These are phyloP conservation scores for Gryllus bimaculatus DNA, from an alignment of 1,140 invertebrate species.

Conservation along the genomic window DNA sequence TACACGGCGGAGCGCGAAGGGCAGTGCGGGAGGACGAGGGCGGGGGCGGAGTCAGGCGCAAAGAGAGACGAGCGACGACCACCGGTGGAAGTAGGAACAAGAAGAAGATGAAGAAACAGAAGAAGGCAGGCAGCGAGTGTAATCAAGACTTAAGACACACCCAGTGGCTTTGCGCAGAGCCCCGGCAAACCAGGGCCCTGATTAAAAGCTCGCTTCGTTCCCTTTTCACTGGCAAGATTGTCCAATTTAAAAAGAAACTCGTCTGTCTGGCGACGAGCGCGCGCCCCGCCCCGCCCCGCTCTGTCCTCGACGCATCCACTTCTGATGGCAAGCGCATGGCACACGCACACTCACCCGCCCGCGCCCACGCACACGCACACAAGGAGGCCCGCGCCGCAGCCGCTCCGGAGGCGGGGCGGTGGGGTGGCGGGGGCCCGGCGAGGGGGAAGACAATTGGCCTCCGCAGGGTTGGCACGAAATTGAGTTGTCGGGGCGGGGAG, in stretches of 20 bases:
- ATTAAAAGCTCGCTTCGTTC: background rate
- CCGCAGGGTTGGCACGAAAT: too few relatives aligned
- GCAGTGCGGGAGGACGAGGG: background rate
- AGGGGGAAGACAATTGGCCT: background rate
- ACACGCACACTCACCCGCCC: background rate
- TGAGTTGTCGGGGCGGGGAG: too few relatives aligned
- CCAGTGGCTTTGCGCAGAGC: background rate
- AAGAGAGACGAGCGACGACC: too few relatives aligned
- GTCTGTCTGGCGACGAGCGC: background rate
- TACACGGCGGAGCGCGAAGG: background rate
- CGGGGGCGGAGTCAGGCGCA: too few relatives aligned
- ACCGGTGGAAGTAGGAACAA: background rate
- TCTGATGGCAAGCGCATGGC: background rate
- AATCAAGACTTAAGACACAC: constrained; percentile 1
- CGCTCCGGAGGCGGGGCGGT: background rate
- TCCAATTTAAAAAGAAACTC: constrained; percentile 5
- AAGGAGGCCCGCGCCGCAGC: background rate
- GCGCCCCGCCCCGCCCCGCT: too few relatives aligned
- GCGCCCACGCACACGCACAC: background rate
- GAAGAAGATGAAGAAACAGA: background rate
- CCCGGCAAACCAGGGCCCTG: background rate
- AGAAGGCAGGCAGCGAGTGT: background rate
- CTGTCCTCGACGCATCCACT: background rate
- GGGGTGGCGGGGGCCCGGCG: background rate
- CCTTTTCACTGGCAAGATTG: background rate